phyloP scores from a whole-genome alignment of 2,888 invertebrate species.

The Hirtodrosophila histrioides region DNA sequence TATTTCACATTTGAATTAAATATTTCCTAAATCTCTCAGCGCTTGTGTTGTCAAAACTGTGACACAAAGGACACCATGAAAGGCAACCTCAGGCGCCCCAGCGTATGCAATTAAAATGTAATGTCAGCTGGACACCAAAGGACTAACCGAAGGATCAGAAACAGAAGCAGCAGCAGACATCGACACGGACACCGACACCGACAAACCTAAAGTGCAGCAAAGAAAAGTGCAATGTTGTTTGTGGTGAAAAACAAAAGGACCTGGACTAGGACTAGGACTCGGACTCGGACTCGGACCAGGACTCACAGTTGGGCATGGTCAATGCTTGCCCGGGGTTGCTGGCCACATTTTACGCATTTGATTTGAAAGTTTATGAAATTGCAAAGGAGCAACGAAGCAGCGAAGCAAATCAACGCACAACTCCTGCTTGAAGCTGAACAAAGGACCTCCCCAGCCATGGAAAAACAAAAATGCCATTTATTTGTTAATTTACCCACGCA shows the following conservation, averaged over 20 bases:
- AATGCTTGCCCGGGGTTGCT: constrained; percentile 39
- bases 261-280: background rate
- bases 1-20: no score
- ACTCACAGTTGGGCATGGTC: constrained; percentile 4
- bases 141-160: constrained; percentile 2
- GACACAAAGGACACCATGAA: background rate
- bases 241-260: constrained; percentile 64
- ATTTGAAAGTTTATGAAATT: constrained; percentile 70
- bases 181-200: background rate
- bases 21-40: no score
- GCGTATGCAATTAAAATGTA: constrained; percentile 43
- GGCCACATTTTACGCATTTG: constrained; percentile 71
- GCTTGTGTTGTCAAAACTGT: no score
- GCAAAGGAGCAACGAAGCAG: constrained; percentile 46
- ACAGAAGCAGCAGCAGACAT: constrained; percentile 1
- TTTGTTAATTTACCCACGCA: constrained; percentile 77
- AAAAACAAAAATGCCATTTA: constrained; percentile 68
- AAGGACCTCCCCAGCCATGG: constrained; percentile 14
- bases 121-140: constrained; percentile 34
- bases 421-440: constrained; percentile 22
- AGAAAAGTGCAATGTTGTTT: constrained; percentile 67
- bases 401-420: constrained; percentile 53
- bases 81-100: constrained; percentile 13
- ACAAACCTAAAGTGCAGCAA: constrained; percentile 62
- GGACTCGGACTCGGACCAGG: constrained; percentile 1